phyloP scores from a whole-genome alignment of 2,113 vertebrate species.

The Sylvicapra grimmia region DNA sequence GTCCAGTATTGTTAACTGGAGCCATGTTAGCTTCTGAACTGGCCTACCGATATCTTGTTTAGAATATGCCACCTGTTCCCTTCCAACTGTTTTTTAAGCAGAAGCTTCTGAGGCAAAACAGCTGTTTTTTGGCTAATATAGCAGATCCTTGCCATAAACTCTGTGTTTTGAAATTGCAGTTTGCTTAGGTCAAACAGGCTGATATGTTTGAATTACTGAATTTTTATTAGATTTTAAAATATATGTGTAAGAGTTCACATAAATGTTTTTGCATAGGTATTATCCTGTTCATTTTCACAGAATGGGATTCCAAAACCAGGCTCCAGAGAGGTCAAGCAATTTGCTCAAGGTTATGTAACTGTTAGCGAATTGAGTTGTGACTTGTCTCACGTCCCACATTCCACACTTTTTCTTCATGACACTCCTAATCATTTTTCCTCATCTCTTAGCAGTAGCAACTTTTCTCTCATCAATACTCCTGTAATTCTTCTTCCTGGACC shows the following conservation, averaged over 20 bases:
- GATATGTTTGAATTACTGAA: background rate
- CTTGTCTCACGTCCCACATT: background rate
- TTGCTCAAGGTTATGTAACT: background rate
- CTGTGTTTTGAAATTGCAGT: slow-evolving; percentile 25
- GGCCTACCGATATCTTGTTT: background rate
- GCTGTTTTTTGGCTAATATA: background rate
- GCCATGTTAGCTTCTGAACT: background rate
- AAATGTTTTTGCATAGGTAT: background rate
- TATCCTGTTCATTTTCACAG: background rate
- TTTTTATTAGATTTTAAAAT: slow-evolving; percentile 46
- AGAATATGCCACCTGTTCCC: background rate
- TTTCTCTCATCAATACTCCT: background rate
- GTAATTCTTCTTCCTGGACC: background rate
- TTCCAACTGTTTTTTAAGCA: slow-evolving; percentile 8
- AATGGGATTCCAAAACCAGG: background rate
- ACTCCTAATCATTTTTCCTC: background rate
- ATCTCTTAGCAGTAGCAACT: background rate
- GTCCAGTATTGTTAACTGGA: background rate
- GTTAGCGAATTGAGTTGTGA: background rate
- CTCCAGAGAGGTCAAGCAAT: background rate
- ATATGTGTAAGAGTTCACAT: background rate
- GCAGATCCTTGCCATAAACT: background rate
- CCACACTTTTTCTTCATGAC: background rate
- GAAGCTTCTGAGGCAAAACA: slow-evolving; percentile 25
- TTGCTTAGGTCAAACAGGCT: background rate